Percentiles rank a stretch among this genome's conserved stretches.
Evolutionary conservation across 2,888 invertebrate species (phyloP).

Genomic region (Branchipolynoe longqiensis): DNA sequence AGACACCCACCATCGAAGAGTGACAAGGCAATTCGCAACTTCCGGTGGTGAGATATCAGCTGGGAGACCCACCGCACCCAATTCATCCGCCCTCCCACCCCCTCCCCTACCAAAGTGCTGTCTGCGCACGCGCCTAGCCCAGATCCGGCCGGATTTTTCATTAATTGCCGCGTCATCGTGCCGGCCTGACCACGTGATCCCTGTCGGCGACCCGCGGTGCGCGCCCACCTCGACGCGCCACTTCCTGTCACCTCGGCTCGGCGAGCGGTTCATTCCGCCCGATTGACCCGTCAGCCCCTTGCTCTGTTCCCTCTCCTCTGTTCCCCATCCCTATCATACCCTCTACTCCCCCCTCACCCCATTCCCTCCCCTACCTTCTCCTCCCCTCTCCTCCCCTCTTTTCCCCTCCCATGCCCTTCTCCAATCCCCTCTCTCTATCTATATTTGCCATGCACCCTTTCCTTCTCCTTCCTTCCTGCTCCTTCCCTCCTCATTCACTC

Average conservation of each 20-base stretch:
- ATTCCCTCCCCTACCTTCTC: not conserved
- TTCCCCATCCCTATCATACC: not conserved
- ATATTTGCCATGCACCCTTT: not conserved
- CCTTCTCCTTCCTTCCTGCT: not conserved
- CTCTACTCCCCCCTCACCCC: not conserved
- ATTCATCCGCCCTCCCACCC: too few species aligned
- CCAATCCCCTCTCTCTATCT: not conserved
- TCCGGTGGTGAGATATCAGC: too few species aligned
- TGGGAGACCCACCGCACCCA: too few species aligned
- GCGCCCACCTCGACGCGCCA: not conserved
- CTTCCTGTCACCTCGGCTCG: not conserved
- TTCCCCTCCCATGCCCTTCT: not conserved
- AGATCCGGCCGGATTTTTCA: conserved; percentile 36
- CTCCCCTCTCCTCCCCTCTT: not conserved
- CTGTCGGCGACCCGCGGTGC: not conserved
- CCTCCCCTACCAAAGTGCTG: not conserved
- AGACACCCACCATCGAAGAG: too few species aligned
- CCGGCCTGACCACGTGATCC: not conserved
- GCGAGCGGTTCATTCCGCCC: not conserved
- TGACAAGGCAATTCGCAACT: too few species aligned
- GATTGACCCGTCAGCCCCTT: conserved; percentile 14
- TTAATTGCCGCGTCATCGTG: conserved; percentile 38
- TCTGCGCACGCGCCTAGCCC: not conserved
- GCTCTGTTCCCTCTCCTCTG: not conserved
- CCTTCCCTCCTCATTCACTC: not conserved